phyloP scores from a whole-genome alignment of 2,113 vertebrate species.

The Syrmaticus mikado region DNA sequence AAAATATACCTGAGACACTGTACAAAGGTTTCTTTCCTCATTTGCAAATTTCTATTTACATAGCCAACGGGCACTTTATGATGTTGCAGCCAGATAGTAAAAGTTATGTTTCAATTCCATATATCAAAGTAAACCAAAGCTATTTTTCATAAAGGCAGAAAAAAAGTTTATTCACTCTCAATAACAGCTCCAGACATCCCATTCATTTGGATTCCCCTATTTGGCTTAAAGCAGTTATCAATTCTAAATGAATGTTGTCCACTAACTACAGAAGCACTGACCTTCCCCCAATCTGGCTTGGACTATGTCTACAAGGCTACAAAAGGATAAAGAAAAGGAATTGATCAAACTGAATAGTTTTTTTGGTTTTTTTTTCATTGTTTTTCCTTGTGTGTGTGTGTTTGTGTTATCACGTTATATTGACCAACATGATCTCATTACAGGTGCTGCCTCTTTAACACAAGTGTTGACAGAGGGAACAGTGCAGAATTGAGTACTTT shows the following conservation, averaged over 20 bases:
- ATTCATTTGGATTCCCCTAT: background rate
- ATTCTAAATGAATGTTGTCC: background rate
- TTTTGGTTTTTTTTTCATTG: no score
- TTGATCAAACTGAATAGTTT: background rate
- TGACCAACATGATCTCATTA: background rate
- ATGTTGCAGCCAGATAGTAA: background rate
- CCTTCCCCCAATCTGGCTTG: background rate
- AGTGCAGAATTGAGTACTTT: background rate
- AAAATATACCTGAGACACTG: background rate
- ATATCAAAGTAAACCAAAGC: background rate
- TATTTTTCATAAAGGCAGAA: background rate
- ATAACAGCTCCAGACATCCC: background rate
- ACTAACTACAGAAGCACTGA: background rate
- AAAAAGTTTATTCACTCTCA: background rate
- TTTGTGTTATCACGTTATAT: rapidly evolving
- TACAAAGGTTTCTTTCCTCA: background rate
- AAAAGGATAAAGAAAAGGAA: background rate
- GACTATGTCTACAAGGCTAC: background rate
- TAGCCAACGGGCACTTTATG: background rate
- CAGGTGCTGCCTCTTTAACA: background rate
- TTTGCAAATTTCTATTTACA: background rate
- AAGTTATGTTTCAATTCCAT: background rate
- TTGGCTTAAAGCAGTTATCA: background rate
- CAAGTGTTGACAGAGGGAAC: background rate
- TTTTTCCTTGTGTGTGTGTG: no score